Evolutionary conservation across 2,113 vertebrate species (phyloP).

Genomic region (Ammodytes dubius): DNA sequence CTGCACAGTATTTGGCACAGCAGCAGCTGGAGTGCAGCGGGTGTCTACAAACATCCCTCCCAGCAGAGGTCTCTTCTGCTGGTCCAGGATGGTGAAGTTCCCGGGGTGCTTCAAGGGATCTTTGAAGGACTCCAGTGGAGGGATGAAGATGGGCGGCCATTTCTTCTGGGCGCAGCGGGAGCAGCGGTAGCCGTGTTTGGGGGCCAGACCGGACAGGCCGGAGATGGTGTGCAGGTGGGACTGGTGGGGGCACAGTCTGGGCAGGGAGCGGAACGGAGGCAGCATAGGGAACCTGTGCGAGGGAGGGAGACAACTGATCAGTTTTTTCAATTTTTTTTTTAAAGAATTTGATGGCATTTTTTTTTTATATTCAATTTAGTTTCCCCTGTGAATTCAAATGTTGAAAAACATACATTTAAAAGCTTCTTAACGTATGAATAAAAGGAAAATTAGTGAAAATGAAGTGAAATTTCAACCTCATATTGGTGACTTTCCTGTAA

Average conservation of each 20-base stretch:
- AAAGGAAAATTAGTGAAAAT: not conserved
- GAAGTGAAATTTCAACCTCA: not conserved
- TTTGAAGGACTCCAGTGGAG: constrained; percentile 74
- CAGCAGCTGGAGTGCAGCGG: constrained; percentile 26
- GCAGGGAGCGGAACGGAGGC: constrained; percentile 83
- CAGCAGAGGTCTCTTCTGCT: constrained; percentile 79
- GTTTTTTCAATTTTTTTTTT: not conserved
- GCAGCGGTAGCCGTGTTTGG: constrained; percentile 86
- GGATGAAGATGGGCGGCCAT: constrained; percentile 89
- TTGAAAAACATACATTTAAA: not conserved
- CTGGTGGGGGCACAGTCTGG: constrained; percentile 88
- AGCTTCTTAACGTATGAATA: not conserved
- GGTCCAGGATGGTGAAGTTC: constrained; percentile 59
- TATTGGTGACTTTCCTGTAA: too few species aligned
- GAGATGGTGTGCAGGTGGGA: constrained; percentile 95
- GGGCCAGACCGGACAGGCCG: constrained; percentile 88
- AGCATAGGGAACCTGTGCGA: constrained; percentile 9
- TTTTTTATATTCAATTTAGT: not conserved
- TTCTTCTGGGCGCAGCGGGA: constrained; percentile 93
- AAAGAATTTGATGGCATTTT: too few species aligned
- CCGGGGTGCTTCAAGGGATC: constrained; percentile 70
- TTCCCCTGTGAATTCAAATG: not conserved
- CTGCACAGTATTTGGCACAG: constrained; percentile 68
- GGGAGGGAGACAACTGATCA: constrained; percentile 53
- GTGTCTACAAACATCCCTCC: constrained; percentile 53